Conservation (phyloP, 2,888 invertebrate species). For the Nomada hirtipes region DNA sequence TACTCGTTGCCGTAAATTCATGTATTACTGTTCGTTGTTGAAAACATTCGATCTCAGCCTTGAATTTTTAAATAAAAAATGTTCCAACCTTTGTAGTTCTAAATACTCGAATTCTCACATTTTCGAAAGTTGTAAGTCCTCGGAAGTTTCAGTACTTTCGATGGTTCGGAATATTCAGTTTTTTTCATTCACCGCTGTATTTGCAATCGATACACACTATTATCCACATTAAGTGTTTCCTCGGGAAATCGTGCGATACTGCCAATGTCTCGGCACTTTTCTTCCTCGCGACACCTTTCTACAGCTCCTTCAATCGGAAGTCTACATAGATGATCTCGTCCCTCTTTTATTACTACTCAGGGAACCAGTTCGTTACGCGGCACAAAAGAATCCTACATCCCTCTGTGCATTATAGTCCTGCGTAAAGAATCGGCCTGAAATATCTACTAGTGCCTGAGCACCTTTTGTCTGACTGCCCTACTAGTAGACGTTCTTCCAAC, state of each 20-base stretch:
- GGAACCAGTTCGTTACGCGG: constrained; percentile 33
- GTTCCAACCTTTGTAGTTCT: no score
- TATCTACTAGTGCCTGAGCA: neutral
- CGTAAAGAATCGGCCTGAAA: neutral
- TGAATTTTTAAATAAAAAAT: no score
- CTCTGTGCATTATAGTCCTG: neutral
- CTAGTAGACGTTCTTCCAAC: neutral
- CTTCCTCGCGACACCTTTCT: constrained; percentile 16
- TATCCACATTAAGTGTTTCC: neutral
- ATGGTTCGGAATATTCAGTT: neutral
- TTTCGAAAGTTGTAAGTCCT: neutral
- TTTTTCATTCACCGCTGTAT: neutral
- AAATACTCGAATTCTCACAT: neutral
- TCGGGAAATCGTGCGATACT: neutral
- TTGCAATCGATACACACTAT: no score
- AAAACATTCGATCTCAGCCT: no score
- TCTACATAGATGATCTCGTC: neutral
- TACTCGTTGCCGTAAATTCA: no score
- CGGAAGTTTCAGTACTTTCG: neutral
- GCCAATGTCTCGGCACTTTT: neutral
- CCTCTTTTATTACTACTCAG: neutral
- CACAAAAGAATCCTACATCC: constrained; percentile 12
- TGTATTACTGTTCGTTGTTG: no score
- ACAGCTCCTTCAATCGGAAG: constrained; percentile 3
- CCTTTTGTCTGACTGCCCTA: neutral